phyloP scores from a whole-genome alignment of 1,140 invertebrate species.

The Choristoneura fumiferana region DNA sequence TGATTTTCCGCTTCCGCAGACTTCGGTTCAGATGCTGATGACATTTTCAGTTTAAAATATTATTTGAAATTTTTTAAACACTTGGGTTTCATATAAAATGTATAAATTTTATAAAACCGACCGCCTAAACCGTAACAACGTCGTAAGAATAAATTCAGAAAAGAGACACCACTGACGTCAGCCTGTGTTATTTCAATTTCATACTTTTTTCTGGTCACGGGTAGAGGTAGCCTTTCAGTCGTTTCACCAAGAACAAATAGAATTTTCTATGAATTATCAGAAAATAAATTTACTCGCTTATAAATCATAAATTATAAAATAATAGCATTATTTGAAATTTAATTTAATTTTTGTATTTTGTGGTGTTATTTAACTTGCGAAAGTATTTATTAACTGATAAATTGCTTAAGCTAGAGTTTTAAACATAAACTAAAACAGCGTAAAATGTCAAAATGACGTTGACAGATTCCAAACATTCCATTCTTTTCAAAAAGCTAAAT shows the following conservation, averaged over 20 bases:
- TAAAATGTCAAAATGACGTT: background rate
- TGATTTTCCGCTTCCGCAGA: constrained; percentile 43
- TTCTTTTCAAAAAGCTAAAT: no score
- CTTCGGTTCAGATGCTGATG: constrained; percentile 52
- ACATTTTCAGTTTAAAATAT: constrained; percentile 38
- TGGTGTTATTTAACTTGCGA: no score
- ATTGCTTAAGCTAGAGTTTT: no score
- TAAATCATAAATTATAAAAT: no score
- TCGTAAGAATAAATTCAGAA: background rate
- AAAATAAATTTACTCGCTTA: no score
- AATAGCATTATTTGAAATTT: no score
- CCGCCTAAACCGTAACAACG: constrained; percentile 11
- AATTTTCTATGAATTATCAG: no score
- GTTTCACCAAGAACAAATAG: no score
- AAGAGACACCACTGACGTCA: constrained; percentile 1
- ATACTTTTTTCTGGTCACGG: no score
- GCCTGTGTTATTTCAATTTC: background rate
- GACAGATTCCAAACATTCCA: background rate
- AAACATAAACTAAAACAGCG: background rate
- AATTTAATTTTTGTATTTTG: no score
- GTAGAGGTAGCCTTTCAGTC: no score
- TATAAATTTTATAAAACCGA: constrained; percentile 44
- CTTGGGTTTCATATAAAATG: constrained; percentile 25
- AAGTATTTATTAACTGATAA: no score
- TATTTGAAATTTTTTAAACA: constrained; percentile 12